Conservation (phyloP, 30 jellyfish, hydroid and myxozoan genomes). For the Hydractinia symbiolongicarpus region DNA sequence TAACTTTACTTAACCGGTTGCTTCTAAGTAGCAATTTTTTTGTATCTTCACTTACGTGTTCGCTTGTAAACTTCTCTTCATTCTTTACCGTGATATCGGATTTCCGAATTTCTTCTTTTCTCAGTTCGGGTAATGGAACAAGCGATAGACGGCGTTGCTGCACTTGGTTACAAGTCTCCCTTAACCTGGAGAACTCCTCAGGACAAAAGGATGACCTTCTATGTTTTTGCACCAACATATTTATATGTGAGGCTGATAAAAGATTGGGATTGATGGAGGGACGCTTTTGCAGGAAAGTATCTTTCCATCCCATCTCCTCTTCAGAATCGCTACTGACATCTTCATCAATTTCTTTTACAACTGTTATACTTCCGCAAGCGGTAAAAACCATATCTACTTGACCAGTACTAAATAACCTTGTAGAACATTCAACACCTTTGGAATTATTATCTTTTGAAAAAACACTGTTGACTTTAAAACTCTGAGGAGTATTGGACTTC, state of each 20-base stretch:
- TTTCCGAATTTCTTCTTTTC: too few species aligned
- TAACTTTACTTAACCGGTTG: too few species aligned
- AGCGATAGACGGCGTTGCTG: neutral
- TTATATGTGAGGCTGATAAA: neutral
- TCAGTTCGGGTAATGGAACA: neutral
- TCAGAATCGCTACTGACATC: neutral
- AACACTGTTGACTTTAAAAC: neutral
- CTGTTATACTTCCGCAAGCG: neutral
- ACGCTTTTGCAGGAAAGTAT: neutral
- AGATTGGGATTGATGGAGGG: constrained; percentile 1
- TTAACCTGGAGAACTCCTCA: constrained; percentile 4
- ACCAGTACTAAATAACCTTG: neutral
- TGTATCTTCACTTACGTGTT: too few species aligned
- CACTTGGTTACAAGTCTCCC: neutral
- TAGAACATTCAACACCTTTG: neutral
- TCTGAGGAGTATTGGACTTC: neutral
- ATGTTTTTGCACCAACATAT: neutral
- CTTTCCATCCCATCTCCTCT: neutral
- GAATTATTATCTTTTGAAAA: too few species aligned
- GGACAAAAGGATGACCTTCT: constrained; percentile 7
- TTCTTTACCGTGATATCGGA: too few species aligned
- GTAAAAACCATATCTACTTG: neutral
- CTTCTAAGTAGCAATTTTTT: too few species aligned
- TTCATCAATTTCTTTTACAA: neutral
- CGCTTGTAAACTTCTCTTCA: too few species aligned